A percentile compares a stretch with the other conserved stretches of the same genome.
Conservation (phyloP, 2,888 invertebrate genomes). For the Elegia similella region DNA sequence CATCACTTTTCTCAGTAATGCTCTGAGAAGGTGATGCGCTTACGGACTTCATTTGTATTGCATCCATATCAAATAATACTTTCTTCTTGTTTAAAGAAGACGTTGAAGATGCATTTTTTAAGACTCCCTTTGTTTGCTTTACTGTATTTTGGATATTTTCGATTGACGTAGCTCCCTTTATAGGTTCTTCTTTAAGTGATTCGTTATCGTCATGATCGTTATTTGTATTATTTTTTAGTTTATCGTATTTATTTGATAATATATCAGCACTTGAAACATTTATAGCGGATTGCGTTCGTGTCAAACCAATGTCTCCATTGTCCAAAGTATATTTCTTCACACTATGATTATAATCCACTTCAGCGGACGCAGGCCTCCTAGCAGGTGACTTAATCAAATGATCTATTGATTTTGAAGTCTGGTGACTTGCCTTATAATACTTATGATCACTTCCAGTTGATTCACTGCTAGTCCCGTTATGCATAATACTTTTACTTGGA, state of each 20-base stretch:
- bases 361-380: constrained; percentile 54
- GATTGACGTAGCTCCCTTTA: constrained; percentile 46
- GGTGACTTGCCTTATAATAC: constrained; percentile 40
- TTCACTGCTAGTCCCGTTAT: constrained; percentile 37
- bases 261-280: constrained; percentile 33
- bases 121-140: constrained; percentile 77
- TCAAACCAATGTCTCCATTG: constrained; percentile 35
- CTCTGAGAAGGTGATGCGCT: constrained; percentile 79
- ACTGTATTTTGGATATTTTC: constrained; percentile 42
- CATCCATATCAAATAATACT: constrained; percentile 84
- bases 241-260: constrained; percentile 24
- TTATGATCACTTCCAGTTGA: constrained; percentile 45
- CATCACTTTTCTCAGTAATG: constrained; percentile 63
- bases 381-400: constrained; percentile 63
- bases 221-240: constrained; percentile 25
- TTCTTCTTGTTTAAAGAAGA: constrained; percentile 83
- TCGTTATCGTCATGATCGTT: constrained; percentile 44
- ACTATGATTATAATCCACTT: constrained; percentile 38
- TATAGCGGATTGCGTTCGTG: constrained; percentile 50
- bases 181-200: constrained; percentile 42
- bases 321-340: constrained; percentile 39
- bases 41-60: constrained; percentile 76
- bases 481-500: constrained; percentile 19
- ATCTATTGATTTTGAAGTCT: constrained; percentile 52
- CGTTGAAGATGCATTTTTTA: constrained; percentile 80